phyloP scores from a whole-genome alignment of 2,113 vertebrate species.

The Pionites leucogaster region DNA sequence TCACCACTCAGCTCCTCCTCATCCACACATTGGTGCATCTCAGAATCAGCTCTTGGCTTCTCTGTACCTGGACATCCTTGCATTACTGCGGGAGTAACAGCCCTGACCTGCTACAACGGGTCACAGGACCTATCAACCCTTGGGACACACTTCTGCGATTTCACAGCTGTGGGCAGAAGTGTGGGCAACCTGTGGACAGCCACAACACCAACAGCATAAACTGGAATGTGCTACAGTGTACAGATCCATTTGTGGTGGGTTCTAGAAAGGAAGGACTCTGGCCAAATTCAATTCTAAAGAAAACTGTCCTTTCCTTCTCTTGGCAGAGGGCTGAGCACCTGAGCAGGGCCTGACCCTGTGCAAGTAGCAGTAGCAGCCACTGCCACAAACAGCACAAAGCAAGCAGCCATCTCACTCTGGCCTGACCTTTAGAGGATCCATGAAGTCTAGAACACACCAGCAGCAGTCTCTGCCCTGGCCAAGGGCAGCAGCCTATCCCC shows the following conservation, averaged over 20 bases:
- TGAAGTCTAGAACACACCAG: neutral
- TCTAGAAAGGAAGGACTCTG: neutral
- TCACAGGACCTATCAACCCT: neutral
- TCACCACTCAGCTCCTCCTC: neutral
- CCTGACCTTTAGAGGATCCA: neutral
- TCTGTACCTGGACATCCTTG: neutral
- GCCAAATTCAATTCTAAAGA: neutral
- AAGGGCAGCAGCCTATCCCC: neutral
- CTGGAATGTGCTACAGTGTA: neutral
- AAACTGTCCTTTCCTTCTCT: neutral
- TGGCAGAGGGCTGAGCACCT: neutral
- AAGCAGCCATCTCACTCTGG: accelerated
- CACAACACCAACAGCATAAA: neutral
- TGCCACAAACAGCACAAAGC: neutral
- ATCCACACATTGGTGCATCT: neutral
- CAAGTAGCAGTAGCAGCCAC: neutral
- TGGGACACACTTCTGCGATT: accelerated
- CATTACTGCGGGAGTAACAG: neutral
- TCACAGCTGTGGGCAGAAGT: neutral
- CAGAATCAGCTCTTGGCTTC: neutral
- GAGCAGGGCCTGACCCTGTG: too few relatives aligned
- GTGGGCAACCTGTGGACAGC: neutral
- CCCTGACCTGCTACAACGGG: too few relatives aligned
- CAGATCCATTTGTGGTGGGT: neutral
- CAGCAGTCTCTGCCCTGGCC: neutral